Evolutionary conservation across 2,113 vertebrate genomes (phyloP).

Genomic region (Danionella cerebrum): DNA sequence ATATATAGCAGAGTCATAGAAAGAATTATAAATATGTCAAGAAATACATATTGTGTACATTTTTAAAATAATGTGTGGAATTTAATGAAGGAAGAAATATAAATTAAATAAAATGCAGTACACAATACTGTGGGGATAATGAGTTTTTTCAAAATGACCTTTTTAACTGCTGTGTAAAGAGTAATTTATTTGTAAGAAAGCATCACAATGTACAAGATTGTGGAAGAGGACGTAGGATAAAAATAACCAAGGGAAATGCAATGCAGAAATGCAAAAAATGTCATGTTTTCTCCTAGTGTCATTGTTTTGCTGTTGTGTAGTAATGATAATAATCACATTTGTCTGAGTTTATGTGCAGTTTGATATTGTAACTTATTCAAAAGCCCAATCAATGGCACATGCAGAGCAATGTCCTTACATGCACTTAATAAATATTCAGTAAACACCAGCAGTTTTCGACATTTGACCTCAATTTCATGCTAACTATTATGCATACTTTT

Average conservation of each 20-base stretch:
- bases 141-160: slow-evolving; percentile 11
- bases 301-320: background rate
- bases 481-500: background rate
- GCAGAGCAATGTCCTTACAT: background rate
- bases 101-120: background rate
- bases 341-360: background rate
- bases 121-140: background rate
- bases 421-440: slow-evolving; percentile 7
- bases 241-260: background rate
- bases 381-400: background rate
- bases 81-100: background rate
- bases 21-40: background rate
- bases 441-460: background rate
- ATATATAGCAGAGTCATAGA: too few relatives aligned
- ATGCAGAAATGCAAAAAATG: background rate
- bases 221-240: background rate
- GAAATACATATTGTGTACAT: background rate
- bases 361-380: background rate
- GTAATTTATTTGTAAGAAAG: slow-evolving; percentile 26
- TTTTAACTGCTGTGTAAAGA: slow-evolving; percentile 5
- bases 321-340: background rate
- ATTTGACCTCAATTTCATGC: background rate
- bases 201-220: background rate
- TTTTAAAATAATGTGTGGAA: background rate
- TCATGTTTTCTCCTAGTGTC: background rate